Percentiles rank a stretch among this genome's conserved stretches.
Conservation (phyloP, 2,113 vertebrate species). For the Datnioides undecimradiatus region DNA sequence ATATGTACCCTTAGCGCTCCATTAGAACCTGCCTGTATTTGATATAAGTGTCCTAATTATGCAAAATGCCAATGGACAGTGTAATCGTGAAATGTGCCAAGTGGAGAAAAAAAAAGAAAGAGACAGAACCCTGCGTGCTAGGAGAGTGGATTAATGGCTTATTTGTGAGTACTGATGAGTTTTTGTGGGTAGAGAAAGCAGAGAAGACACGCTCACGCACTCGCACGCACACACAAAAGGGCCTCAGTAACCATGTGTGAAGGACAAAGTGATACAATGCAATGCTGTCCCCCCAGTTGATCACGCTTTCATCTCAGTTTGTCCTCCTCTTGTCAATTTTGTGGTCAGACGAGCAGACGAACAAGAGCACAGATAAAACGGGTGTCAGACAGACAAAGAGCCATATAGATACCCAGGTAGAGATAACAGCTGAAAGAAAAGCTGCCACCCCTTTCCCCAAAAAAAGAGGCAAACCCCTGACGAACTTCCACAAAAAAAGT, state of each 20-base stretch:
- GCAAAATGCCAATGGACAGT: slow-evolving; percentile 64
- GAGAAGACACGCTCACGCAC: slow-evolving; percentile 3
- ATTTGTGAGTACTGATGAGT: slow-evolving; percentile 55
- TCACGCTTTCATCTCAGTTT: slow-evolving; percentile 50
- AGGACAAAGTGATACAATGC: slow-evolving; percentile 42
- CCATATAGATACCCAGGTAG: slow-evolving; percentile 10
- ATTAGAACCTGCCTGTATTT: slow-evolving; percentile 71
- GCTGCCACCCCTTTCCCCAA: neutral
- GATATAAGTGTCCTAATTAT: slow-evolving; percentile 77
- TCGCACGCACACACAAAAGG: slow-evolving; percentile 28
- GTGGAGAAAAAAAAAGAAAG: neutral
- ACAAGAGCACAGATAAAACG: slow-evolving; percentile 49
- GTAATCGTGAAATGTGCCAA: slow-evolving; percentile 49
- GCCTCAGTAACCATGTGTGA: slow-evolving; percentile 61
- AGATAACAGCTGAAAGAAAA: slow-evolving; percentile 39
- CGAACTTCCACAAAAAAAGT: slow-evolving; percentile 15
- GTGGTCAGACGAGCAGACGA: slow-evolving; percentile 48
- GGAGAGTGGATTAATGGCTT: slow-evolving; percentile 73
- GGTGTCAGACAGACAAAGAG: slow-evolving; percentile 47
- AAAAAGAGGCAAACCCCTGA: slow-evolving; percentile 12
- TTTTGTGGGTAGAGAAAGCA: slow-evolving; percentile 33
- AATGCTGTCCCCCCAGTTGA: slow-evolving; percentile 44
- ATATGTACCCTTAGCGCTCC: slow-evolving; percentile 75
- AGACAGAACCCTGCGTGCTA: slow-evolving; percentile 14
- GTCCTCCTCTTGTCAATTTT: slow-evolving; percentile 44